Percentiles rank a stretch among this genome's conserved stretches.
These are phyloP conservation scores for Vanessa atalanta DNA, from an alignment of 1,140 invertebrate genomes.

Conservation along the genomic window DNA sequence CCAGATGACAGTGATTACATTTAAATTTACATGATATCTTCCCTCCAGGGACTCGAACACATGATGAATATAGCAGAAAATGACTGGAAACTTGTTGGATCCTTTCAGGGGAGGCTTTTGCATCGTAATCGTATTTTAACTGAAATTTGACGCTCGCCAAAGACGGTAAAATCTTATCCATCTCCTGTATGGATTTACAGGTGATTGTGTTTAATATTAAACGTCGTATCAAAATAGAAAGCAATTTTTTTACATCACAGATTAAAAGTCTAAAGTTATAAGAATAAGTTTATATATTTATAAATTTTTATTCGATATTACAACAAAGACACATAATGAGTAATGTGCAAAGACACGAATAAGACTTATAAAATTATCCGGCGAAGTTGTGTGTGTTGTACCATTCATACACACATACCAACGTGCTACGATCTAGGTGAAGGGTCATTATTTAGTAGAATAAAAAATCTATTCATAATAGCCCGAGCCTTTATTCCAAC, in stretches of 20 bases:
- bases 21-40: slow-evolving; percentile 43
- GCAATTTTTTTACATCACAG: too few relatives aligned
- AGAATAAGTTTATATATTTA: too few relatives aligned
- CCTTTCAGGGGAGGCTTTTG: slow-evolving; percentile 18
- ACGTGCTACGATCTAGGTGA: too few relatives aligned
- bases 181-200: neutral
- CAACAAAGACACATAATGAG: too few relatives aligned
- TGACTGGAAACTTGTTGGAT: slow-evolving; percentile 12
- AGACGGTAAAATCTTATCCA: too few relatives aligned
- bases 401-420: too few relatives aligned
- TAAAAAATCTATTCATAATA: slow-evolving; percentile 5
- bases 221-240: neutral
- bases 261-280: too few relatives aligned
- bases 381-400: too few relatives aligned
- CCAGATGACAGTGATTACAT: slow-evolving; percentile 43
- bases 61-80: slow-evolving; percentile 21
- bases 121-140: slow-evolving; percentile 14
- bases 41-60: slow-evolving; percentile 17
- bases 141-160: neutral
- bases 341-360: too few relatives aligned
- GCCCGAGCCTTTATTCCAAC: neutral
- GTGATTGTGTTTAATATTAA: neutral
- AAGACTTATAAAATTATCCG: too few relatives aligned
- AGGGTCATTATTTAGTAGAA: neutral
- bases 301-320: too few relatives aligned